Percentiles rank a stretch among this genome's conserved stretches.
These are phyloP conservation scores for Sturnira hondurensis DNA, from an alignment of 2,113 vertebrate genomes.

Conservation along the genomic window DNA sequence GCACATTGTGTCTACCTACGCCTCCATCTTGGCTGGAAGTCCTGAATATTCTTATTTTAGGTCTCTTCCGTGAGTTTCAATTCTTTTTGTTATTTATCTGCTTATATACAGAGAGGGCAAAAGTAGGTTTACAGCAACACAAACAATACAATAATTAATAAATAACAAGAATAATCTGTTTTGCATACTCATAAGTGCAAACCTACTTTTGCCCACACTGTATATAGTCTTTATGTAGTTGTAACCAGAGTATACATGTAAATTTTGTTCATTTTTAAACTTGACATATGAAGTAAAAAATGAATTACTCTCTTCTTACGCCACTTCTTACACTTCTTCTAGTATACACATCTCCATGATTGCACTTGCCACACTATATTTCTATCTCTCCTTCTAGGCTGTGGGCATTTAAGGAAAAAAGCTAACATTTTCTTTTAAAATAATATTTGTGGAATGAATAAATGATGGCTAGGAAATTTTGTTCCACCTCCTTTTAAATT, in stretches of 20 bases:
- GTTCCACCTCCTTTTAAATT: not conserved
- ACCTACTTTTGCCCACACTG: not conserved
- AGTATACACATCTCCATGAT: not conserved
- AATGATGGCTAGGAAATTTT: not conserved
- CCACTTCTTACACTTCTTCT: no score
- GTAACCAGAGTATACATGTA: not conserved
- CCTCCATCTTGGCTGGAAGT: no score
- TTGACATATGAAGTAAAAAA: not conserved
- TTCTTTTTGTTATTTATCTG: constrained; percentile 10
- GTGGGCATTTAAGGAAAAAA: not conserved
- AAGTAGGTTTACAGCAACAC: not conserved
- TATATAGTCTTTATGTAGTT: not conserved
- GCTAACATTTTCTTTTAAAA: not conserved
- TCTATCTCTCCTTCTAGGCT: not conserved
- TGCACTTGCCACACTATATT: not conserved
- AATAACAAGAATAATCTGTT: not conserved
- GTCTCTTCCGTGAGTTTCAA: not conserved
- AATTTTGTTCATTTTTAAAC: constrained; percentile 36
- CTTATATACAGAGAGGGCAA: not conserved
- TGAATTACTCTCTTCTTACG: not conserved
- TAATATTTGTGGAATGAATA: constrained; percentile 1
- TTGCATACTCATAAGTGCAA: not conserved
- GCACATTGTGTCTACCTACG: no score
- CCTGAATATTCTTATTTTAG: no score
- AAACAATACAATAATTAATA: not conserved